These are phyloP conservation scores for Dromas ardeola DNA, from an alignment of 2,113 vertebrate genomes.

Conservation along the genomic window DNA sequence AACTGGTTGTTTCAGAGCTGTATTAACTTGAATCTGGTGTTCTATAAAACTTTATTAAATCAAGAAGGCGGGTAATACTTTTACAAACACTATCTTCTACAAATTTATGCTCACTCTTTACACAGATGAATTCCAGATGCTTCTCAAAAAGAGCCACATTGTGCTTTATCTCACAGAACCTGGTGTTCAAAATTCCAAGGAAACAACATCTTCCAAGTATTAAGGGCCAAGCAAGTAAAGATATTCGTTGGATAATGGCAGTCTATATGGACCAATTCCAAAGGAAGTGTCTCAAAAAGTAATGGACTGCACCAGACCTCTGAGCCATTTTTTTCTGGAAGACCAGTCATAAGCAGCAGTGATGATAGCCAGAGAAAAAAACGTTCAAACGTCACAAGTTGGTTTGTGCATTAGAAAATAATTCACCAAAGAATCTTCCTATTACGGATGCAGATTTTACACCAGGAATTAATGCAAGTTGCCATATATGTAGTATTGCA, in stretches of 20 bases:
- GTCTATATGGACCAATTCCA: neutral
- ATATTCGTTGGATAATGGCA: neutral
- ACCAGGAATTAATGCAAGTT: neutral
- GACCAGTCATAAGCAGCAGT: neutral
- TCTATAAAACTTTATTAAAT: constrained; percentile 22
- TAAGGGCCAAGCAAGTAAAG: neutral
- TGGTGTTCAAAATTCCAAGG: constrained; percentile 35
- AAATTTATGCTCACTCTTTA: neutral
- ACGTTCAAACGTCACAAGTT: accelerated
- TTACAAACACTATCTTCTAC: constrained; percentile 45
- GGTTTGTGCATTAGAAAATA: neutral
- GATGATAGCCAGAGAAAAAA: neutral
- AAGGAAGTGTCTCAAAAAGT: neutral
- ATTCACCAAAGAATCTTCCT: neutral
- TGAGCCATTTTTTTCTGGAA: neutral
- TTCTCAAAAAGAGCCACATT: constrained; percentile 7
- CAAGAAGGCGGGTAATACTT: neutral
- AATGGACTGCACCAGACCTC: neutral
- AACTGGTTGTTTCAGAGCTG: neutral
- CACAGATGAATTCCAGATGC: constrained; percentile 34
- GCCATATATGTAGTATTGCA: neutral
- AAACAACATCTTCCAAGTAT: neutral
- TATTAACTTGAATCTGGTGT: neutral
- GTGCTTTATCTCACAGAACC: constrained; percentile 41
- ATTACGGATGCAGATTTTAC: neutral